Evolutionary conservation across 2,113 vertebrate species (phyloP).

Genomic region (Eira barbara): DNA sequence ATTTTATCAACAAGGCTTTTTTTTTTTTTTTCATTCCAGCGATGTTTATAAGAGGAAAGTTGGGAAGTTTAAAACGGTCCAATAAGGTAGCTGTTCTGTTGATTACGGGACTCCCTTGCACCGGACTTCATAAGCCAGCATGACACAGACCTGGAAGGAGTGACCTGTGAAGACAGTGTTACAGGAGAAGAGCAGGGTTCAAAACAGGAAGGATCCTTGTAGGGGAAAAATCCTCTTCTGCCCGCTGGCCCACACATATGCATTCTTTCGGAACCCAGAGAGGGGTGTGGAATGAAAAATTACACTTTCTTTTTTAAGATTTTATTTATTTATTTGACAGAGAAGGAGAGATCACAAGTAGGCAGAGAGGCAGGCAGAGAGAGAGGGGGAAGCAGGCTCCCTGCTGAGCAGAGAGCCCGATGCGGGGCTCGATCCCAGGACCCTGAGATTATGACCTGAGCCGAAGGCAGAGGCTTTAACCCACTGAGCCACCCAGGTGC

Average conservation of each 20-base stretch:
- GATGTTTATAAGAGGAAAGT: background rate
- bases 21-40: background rate
- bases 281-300: background rate
- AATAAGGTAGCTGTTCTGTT: fast-evolving
- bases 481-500: no score
- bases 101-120: background rate
- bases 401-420: no score
- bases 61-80: background rate
- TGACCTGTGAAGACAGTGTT: no score
- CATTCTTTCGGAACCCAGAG: background rate
- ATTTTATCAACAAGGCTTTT: background rate
- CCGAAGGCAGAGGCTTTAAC: no score
- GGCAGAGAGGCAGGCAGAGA: no score
- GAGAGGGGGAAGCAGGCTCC: no score
- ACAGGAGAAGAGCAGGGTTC: background rate
- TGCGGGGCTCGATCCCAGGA: no score
- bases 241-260: background rate
- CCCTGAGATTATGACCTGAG: no score
- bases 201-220: background rate
- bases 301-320: no score
- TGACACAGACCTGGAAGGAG: background rate
- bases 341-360: no score
- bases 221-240: background rate
- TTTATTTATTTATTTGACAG: no score
- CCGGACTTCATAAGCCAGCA: background rate